Percentiles rank a stretch among this genome's conserved stretches.
Conservation (phyloP, 2,797 vertebrate genomes). For the Cryptoprocta ferox region DNA sequence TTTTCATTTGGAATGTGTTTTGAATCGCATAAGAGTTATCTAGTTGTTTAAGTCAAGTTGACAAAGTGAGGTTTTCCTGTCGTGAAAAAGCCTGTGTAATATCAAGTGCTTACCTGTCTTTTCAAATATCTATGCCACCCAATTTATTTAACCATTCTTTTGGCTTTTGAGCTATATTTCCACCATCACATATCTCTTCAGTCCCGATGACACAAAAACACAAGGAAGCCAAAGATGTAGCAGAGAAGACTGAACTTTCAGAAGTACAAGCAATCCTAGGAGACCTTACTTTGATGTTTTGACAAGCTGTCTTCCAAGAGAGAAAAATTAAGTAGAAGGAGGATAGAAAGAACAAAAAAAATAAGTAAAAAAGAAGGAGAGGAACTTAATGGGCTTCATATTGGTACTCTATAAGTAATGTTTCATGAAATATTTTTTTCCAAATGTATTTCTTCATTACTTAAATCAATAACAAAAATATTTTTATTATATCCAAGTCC, state of each 20-base stretch:
- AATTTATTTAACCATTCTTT: slow-evolving; percentile 34
- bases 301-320: not conserved
- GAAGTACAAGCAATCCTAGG: not conserved
- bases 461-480: slow-evolving; percentile 24
- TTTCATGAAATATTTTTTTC: slow-evolving; percentile 34
- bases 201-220: not conserved
- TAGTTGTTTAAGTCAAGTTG: not conserved
- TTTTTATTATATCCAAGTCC: not conserved
- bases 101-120: slow-evolving; percentile 5
- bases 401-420: not conserved
- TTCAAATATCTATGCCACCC: slow-evolving; percentile 9
- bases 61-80: slow-evolving; percentile 46
- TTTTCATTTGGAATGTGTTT: slow-evolving; percentile 31
- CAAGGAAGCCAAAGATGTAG: not conserved
- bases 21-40: not conserved
- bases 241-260: not conserved
- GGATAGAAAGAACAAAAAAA: not conserved
- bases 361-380: not conserved
- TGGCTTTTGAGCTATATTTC: not conserved
- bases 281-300: slow-evolving; percentile 29
- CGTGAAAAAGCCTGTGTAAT: not conserved
- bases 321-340: not conserved
- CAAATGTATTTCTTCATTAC: not conserved
- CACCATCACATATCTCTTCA: not conserved
- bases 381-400: not conserved